Base-by-base conservation (phyloP, 2,113 vertebrate genomes). In the Mus pahari region DNA sequence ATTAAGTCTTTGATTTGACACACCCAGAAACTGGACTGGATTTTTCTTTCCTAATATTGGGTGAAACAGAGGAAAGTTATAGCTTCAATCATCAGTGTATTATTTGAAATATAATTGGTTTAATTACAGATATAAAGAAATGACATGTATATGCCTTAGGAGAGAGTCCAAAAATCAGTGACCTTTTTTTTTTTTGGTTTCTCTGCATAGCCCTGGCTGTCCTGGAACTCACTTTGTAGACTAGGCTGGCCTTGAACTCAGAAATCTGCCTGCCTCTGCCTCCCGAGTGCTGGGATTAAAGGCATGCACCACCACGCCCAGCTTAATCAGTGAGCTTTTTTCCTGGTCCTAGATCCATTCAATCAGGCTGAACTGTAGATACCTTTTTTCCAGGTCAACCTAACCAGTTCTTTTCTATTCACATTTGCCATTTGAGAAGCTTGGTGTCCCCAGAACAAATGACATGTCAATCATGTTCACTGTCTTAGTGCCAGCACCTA, bases 1-100 rank as follows among this genome's bases (percentile, higher is more conserved):
- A 93, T 68, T 78, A 91, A 94, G 45, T 87, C 20, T 14, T 95
- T 36, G 10, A 91, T 93, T 96, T 94, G 66, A 91, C 50, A 36
- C 94, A 48, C 62, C 11, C 11, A 89, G 91, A 94, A 64, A 42
- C 60, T 83, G 53, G 31, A 89, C 86, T 88, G 78, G 82, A 91
- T 81, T 86, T 93, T 91, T 64, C 26, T 14, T 10, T 92, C 90
- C n/a, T 95, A 89, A 78, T 91, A 74, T 58, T 93, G 58, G 8
- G 26, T 74, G 83, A 96, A 93, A 89, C 68, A 94, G 50, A 94
- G 64, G 62, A 91, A 89, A 81, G 7, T 89, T 92, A 53, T 53
- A 62, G 84, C 12, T 86, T 91, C 78, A 58, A 74, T 79, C 45
- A 45, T 95, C 81, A 31, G 33, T 39, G 39, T 6, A 17, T 94